Evolutionary conservation across 2,888 invertebrate species (phyloP).

Genomic region (Dolichomitus sp.): DNA sequence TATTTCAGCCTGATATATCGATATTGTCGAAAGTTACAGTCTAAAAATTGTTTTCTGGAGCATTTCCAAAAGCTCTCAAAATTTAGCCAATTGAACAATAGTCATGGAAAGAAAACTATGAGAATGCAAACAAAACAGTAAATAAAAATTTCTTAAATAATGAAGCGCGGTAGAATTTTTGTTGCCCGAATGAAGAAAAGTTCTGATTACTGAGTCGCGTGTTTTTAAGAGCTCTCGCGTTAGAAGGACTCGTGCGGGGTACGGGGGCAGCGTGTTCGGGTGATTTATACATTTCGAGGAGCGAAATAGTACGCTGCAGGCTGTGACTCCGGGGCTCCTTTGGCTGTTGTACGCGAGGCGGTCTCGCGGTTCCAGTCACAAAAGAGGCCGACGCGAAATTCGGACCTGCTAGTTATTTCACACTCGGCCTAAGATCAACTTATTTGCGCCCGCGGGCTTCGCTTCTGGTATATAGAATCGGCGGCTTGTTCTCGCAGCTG

Average conservation of each 20-base stretch:
- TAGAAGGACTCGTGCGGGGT: not conserved
- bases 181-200: not conserved
- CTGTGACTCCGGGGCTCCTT: constrained; percentile 12
- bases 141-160: not conserved
- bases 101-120: no score
- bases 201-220: not conserved
- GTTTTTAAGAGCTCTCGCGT: not conserved
- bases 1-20: no score
- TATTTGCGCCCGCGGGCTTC: constrained; percentile 68
- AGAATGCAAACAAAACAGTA: not conserved
- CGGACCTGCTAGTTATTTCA: constrained; percentile 75
- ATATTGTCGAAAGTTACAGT: no score
- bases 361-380: constrained; percentile 47
- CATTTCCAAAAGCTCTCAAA: no score
- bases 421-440: constrained; percentile 76
- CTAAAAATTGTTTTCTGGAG: no score
- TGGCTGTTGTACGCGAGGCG: constrained; percentile 11
- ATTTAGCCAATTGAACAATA: no score
- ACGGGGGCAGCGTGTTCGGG: not conserved
- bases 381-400: constrained; percentile 61
- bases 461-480: constrained; percentile 40
- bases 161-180: not conserved
- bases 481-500: not conserved
- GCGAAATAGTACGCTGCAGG: constrained; percentile 31
- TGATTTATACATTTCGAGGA: constrained; percentile 41